Base-by-base conservation (phyloP, 2,888 invertebrate genomes). In the Dynastes tityus region DNA sequence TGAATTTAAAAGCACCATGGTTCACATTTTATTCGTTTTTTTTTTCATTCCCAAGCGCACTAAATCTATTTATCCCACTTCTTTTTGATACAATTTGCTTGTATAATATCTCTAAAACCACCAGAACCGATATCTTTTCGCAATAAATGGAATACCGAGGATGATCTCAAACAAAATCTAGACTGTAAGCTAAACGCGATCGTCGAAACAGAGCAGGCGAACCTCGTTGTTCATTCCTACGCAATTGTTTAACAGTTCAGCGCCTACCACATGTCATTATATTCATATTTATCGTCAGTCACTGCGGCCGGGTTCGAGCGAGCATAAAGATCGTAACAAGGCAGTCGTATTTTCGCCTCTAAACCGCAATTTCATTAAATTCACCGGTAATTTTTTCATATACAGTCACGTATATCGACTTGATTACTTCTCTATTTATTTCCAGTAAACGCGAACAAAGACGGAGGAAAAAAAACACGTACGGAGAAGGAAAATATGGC, bases 241-340 rank as follows among this genome's bases (percentile, higher is more conserved):
- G 40, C 76, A 68, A 77, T 79, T 79, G 79, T 79, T 79, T 76
- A 73, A 70, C 79, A 77, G 61, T 76, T 64, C 79, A 77, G 79
- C 79, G 79, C 79, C 79, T 79, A 45, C 76, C 55, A 65, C 51
- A 58, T 76, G 79, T 79, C 79, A 76, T 79, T 79, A 79, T 71
- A 49, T 70, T 77, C 58, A 73, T 77, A 79, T 79, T 79, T 79
- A 79, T 79, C 68, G 61, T 76, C 49, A 55, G 55, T 55, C 22
- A 55, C 22, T 64, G 58, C 68, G 68, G 68, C 67, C 78, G 74
- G 65, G 68, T 55, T 67, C 78, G 74, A 53, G 75, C 78, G 67
- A 78, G 45, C 74, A 68, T 55, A 76, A 78, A 74, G 75, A 63
- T 22, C 55, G 22, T 55, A 55, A 6, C 55, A n/a, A 55, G 22